Evolutionary conservation across 2,113 vertebrate species (phyloP).

Genomic region (Phalacrocorax aristotelis): DNA sequence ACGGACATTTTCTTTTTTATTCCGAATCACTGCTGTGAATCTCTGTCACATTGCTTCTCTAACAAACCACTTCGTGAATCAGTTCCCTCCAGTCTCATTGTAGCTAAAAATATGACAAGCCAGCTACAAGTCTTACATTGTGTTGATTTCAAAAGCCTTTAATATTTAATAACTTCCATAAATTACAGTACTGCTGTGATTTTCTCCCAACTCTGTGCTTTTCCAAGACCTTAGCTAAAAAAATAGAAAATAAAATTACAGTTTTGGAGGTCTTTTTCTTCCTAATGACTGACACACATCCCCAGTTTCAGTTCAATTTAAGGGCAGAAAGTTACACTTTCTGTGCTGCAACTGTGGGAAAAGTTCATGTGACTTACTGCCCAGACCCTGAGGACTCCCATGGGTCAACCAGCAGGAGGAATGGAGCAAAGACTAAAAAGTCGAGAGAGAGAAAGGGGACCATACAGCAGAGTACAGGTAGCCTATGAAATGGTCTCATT

Average conservation of each 20-base stretch:
- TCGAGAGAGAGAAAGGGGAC: background rate
- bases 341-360: background rate
- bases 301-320: slow-evolving; percentile 14
- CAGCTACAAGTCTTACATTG: background rate
- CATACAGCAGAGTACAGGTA: background rate
- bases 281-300: background rate
- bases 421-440: background rate
- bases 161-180: background rate
- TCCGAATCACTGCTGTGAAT: background rate
- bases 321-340: background rate
- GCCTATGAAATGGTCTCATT: background rate
- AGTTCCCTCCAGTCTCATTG: background rate
- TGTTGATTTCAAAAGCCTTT: background rate
- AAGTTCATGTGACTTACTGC: background rate
- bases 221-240: background rate
- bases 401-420: background rate
- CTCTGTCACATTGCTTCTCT: background rate
- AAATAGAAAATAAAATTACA: background rate
- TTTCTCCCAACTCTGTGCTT: background rate
- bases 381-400: background rate
- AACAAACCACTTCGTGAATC: background rate
- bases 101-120: background rate
- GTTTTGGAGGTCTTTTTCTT: background rate
- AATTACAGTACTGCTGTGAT: background rate
- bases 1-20: background rate